Evolutionary conservation across 2,113 vertebrate species (phyloP).

Genomic region (Leuciscus idus): DNA sequence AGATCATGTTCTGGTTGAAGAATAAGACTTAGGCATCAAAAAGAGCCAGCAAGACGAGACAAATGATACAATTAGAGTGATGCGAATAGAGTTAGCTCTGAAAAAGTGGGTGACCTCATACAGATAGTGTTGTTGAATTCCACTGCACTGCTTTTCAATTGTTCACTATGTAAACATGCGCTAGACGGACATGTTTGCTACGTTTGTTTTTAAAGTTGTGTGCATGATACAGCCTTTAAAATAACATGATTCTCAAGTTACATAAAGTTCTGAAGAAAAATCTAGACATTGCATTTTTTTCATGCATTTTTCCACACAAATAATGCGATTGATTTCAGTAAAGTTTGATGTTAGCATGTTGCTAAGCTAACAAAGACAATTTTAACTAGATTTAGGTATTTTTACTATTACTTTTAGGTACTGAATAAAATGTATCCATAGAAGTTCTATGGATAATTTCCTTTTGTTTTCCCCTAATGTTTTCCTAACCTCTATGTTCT

Average conservation of each 20-base stretch:
- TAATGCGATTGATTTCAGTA: too few relatives aligned
- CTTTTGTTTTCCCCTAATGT: neutral
- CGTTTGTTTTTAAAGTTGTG: neutral
- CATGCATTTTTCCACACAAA: too few relatives aligned
- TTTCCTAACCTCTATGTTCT: neutral
- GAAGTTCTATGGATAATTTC: neutral
- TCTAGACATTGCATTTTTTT: too few relatives aligned
- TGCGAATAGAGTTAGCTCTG: neutral
- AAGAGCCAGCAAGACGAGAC: neutral
- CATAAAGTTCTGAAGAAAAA: too few relatives aligned
- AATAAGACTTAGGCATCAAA: conserved; percentile 16
- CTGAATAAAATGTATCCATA: neutral
- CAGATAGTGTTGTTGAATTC: neutral
- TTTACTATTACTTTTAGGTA: neutral
- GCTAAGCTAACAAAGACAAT: neutral
- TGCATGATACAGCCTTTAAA: neutral
- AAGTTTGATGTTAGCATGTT: neutral
- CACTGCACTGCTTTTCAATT: neutral
- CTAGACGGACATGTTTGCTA: neutral
- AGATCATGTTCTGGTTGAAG: conserved; percentile 28
- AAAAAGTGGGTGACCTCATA: too few relatives aligned
- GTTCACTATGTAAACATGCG: neutral
- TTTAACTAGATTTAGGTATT: neutral
- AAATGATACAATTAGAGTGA: neutral
- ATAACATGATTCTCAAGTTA: neutral